Conservation (phyloP, 92 coral and sea anemone genomes). For the Umimayanthus kanabou region DNA sequence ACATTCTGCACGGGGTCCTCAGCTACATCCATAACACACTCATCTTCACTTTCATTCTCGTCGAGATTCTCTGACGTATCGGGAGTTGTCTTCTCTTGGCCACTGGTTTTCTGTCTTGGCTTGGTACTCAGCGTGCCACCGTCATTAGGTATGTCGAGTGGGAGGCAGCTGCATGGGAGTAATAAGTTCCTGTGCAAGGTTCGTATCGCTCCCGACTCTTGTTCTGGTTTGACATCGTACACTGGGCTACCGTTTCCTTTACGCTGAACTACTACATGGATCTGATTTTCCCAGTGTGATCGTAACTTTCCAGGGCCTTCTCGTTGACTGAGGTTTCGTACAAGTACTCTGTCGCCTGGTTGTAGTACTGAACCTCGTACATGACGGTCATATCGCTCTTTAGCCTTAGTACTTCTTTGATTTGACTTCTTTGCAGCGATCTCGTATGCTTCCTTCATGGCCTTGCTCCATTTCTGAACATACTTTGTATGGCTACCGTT, state of each 20-base stretch:
- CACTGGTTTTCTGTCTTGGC: constrained; percentile 21
- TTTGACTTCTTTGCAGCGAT: constrained; percentile 36
- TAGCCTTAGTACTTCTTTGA: no score
- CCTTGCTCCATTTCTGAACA: constrained; percentile 40
- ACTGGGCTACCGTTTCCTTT: constrained; percentile 57
- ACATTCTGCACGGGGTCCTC: constrained; percentile 28
- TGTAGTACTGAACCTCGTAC: constrained; percentile 52
- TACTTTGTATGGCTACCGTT: constrained; percentile 22
- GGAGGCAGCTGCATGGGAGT: constrained; percentile 53
- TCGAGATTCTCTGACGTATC: constrained; percentile 9
- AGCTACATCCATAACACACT: no score
- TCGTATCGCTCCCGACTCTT: constrained; percentile 32
- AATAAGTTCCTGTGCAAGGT: constrained; percentile 54
- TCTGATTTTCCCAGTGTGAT: no score
- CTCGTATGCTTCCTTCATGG: constrained; percentile 51
- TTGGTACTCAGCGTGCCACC: constrained; percentile 18
- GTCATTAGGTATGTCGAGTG: constrained; percentile 35
- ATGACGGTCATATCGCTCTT: constrained; percentile 47
- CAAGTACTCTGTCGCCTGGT: no score
- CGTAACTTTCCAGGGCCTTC: no score
- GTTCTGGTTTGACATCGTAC: constrained; percentile 44
- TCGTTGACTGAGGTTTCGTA: no score
- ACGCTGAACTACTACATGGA: no score
- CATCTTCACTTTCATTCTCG: constrained; percentile 24
- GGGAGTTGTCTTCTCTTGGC: constrained; percentile 16